Percentiles rank a stretch among this genome's conserved stretches.
Conservation (phyloP, 2,888 invertebrate species). For the Chelonus formosanus region DNA sequence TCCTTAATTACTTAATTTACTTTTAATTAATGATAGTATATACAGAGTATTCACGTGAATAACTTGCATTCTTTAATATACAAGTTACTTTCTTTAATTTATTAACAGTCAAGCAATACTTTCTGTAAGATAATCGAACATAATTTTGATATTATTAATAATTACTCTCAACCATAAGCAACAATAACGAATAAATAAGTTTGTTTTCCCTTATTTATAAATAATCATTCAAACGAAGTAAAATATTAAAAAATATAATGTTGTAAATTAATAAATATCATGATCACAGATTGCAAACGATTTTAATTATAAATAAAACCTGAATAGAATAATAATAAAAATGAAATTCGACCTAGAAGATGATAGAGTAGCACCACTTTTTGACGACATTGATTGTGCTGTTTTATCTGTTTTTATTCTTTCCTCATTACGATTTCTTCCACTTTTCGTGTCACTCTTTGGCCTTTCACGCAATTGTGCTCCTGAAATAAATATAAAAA, state of each 20-base stretch:
- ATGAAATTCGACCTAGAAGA: conserved; percentile 32
- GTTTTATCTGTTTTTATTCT: conserved; percentile 54
- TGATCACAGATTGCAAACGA: neutral
- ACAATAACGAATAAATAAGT: no score
- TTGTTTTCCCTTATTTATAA: no score
- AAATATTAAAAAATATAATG: neutral
- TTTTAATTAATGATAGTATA: no score
- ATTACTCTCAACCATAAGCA: no score
- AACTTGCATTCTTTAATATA: no score
- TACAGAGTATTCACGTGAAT: no score
- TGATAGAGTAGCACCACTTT: conserved; percentile 42
- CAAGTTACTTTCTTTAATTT: no score
- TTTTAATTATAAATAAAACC: conserved; percentile 39
- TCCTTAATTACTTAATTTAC: no score
- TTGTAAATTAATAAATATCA: neutral
- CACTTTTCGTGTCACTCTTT: conserved; percentile 37
- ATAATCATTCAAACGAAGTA: no score
- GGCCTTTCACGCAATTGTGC: conserved; percentile 41
- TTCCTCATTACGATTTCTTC: conserved; percentile 42
- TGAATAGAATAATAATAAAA: conserved; percentile 30
- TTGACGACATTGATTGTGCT: conserved; percentile 58
- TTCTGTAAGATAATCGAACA: no score
- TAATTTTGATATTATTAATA: no score
- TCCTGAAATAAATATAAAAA: conserved; percentile 34
- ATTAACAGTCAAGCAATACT: no score